Evolutionary conservation across 2,888 invertebrate species (phyloP).

Genomic region (Physocephala rufipes): DNA sequence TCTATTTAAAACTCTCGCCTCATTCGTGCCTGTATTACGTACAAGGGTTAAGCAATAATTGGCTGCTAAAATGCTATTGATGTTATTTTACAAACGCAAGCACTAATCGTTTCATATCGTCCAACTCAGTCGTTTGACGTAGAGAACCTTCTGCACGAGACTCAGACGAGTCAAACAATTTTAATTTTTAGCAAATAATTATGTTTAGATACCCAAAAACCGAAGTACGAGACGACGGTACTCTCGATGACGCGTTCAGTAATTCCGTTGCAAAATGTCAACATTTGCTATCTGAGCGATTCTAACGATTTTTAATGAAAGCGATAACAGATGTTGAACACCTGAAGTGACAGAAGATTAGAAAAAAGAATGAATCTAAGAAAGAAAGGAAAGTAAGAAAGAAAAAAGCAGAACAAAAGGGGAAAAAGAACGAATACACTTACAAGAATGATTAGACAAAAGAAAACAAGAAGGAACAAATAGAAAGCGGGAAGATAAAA

Average conservation of each 20-base stretch:
- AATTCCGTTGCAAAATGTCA: neutral
- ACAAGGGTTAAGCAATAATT: slow-evolving; percentile 14
- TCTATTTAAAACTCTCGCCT: too few relatives aligned
- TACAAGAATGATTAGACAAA: neutral
- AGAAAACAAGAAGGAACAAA: neutral
- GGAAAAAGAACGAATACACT: neutral
- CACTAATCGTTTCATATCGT: slow-evolving; percentile 1
- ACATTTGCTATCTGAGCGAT: too few relatives aligned
- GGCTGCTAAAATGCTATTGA: neutral
- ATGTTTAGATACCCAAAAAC: too few relatives aligned
- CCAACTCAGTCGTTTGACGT: neutral
- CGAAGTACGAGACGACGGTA: slow-evolving; percentile 44
- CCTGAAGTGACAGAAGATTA: slow-evolving; percentile 13
- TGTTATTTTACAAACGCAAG: too few relatives aligned
- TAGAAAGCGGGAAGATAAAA: too few relatives aligned
- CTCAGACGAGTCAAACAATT: slow-evolving; percentile 59
- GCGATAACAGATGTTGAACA: slow-evolving; percentile 10
- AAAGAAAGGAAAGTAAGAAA: too few relatives aligned
- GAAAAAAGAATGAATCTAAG: neutral
- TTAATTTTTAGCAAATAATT: slow-evolving; percentile 56
- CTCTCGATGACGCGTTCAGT: neutral
- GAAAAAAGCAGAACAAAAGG: neutral
- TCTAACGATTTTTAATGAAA: neutral
- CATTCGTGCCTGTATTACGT: neutral
- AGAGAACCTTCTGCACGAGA: slow-evolving; percentile 13